Percentiles rank a stretch among this genome's conserved stretches.
Conservation (phyloP, 2,113 vertebrate species). For the Manacus vitellinus region DNA sequence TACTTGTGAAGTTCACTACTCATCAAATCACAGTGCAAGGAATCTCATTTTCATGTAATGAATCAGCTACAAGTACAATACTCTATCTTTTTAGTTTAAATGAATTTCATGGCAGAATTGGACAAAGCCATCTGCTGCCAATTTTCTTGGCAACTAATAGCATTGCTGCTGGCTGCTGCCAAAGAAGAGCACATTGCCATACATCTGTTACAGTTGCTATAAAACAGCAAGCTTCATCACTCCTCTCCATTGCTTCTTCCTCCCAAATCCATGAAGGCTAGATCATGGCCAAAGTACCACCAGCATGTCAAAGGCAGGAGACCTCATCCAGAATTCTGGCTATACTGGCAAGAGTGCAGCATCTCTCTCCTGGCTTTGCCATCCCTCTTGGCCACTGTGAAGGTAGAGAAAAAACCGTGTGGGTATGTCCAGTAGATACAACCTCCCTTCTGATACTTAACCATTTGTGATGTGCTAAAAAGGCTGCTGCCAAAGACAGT, state of each 20-base stretch:
- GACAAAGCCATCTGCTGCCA: conserved; percentile 62
- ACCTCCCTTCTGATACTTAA: not conserved
- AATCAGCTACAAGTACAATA: conserved; percentile 16
- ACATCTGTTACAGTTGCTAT: conserved; percentile 22
- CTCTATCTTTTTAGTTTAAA: conserved; percentile 28
- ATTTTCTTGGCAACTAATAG: conserved; percentile 60
- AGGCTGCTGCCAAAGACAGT: not conserved
- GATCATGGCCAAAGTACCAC: not conserved
- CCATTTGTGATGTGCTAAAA: not conserved
- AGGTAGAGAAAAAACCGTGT: not conserved
- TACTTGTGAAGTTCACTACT: not conserved
- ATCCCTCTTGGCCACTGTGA: not conserved
- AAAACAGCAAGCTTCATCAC: not conserved
- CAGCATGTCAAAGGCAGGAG: accelerated
- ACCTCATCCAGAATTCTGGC: not conserved
- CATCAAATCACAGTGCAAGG: not conserved
- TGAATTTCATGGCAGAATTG: conserved; percentile 41
- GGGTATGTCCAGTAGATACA: not conserved
- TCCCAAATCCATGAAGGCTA: not conserved
- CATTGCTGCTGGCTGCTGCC: conserved; percentile 23
- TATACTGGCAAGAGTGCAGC: not conserved
- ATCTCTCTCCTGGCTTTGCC: not conserved
- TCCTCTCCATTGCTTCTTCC: not conserved
- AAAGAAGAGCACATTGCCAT: conserved; percentile 25
- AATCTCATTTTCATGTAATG: conserved; percentile 1